Evolutionary conservation across 2,888 invertebrate species (phyloP).

Genomic region (Orchestes rusci): DNA sequence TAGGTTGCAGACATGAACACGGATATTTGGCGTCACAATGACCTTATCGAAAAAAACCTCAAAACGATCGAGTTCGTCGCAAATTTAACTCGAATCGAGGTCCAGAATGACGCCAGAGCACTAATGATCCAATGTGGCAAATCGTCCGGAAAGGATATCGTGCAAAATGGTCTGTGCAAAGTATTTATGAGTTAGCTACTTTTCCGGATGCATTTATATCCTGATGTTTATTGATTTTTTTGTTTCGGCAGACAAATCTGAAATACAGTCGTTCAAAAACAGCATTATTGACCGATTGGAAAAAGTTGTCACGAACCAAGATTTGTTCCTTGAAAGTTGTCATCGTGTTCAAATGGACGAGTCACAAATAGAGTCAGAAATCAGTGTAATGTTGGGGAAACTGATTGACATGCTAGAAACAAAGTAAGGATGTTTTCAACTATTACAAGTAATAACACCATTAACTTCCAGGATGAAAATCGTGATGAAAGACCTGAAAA

Average conservation of each 20-base stretch:
- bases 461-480: conserved; percentile 50
- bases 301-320: conserved; percentile 54
- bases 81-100: conserved; percentile 34
- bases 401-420: conserved; percentile 56
- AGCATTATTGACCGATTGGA: conserved; percentile 41
- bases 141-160: conserved; percentile 28
- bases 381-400: conserved; percentile 56
- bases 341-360: conserved; percentile 59
- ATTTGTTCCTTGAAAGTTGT: conserved; percentile 59
- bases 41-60: conserved; percentile 27
- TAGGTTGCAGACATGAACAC: conserved; percentile 58
- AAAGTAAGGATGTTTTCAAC: conserved; percentile 48
- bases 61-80: conserved; percentile 25
- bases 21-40: conserved; percentile 51
- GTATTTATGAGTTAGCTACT: no score
- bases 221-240: no score
- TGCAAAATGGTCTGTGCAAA: conserved; percentile 28
- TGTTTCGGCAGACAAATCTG: no score
- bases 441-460: no score
- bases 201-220: no score
- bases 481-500: conserved; percentile 51
- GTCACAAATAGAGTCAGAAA: conserved; percentile 51
- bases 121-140: conserved; percentile 39
- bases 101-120: conserved; percentile 38
- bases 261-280: conserved; percentile 14